phyloP scores from a whole-genome alignment of 2,113 vertebrate species.

The Petroica traversi region DNA sequence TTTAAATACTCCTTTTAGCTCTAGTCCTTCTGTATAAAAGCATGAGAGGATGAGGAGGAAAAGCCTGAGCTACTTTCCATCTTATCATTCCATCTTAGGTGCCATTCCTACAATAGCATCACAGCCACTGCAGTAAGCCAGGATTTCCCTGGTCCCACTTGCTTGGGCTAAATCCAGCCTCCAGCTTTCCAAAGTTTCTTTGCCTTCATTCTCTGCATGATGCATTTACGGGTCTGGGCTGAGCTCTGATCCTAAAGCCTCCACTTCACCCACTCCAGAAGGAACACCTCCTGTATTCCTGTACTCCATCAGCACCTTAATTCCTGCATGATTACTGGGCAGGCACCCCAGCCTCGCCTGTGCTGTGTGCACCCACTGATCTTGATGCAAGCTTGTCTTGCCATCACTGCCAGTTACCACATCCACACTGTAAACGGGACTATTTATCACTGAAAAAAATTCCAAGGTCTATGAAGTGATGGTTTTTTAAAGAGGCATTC shows the following conservation, averaged over 20 bases:
- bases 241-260: background rate
- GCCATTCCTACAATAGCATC: background rate
- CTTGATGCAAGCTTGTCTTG: rapidly evolving
- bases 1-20: background rate
- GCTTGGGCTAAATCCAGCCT: background rate
- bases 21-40: background rate
- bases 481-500: background rate
- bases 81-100: background rate
- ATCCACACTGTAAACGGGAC: background rate
- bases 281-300: background rate
- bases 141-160: background rate
- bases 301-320: background rate
- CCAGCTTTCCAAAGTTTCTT: background rate
- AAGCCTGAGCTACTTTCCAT: background rate
- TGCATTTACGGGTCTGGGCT: background rate
- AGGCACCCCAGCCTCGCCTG: background rate
- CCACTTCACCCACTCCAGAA: background rate
- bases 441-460: background rate
- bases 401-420: background rate
- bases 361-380: background rate
- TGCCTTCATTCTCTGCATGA: background rate
- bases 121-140: background rate
- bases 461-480: background rate
- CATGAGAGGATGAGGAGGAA: background rate
- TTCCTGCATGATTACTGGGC: no score